Conservation (phyloP, 2,113 vertebrate genomes). For the Crotalus viridis region DNA sequence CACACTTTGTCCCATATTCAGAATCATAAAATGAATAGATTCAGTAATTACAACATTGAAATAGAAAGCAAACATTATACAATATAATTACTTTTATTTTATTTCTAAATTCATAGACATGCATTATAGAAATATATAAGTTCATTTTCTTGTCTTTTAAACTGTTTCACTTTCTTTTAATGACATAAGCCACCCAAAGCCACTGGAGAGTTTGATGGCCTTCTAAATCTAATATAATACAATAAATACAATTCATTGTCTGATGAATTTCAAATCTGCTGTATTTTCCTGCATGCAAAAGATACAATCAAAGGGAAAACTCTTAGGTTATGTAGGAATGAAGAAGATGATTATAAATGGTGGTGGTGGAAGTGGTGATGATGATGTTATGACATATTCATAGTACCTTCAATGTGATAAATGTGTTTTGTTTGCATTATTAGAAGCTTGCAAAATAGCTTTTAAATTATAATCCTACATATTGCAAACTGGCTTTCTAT, state of each 20-base stretch:
- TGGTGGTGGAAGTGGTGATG: neutral
- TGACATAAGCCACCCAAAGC: neutral
- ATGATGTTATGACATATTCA: neutral
- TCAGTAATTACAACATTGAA: neutral
- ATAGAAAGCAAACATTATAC: neutral
- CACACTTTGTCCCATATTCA: neutral
- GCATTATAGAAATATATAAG: neutral
- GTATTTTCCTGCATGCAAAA: neutral
- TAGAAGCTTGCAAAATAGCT: too few relatives aligned
- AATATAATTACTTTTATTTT: neutral
- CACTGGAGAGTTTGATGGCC: neutral
- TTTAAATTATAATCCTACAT: neutral
- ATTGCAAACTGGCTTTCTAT: neutral
- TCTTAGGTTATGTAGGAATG: neutral
- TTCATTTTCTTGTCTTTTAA: neutral
- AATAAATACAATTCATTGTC: neutral
- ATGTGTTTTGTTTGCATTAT: neutral
- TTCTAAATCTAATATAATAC: neutral
- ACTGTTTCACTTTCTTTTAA: neutral
- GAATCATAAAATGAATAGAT: conserved; percentile 9
- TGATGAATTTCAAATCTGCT: neutral
- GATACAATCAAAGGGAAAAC: neutral
- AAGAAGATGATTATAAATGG: neutral
- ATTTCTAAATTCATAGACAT: neutral
- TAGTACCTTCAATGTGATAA: neutral